phyloP scores from a whole-genome alignment of 2,888 invertebrate genomes.

The Ectemnius lituratus region DNA sequence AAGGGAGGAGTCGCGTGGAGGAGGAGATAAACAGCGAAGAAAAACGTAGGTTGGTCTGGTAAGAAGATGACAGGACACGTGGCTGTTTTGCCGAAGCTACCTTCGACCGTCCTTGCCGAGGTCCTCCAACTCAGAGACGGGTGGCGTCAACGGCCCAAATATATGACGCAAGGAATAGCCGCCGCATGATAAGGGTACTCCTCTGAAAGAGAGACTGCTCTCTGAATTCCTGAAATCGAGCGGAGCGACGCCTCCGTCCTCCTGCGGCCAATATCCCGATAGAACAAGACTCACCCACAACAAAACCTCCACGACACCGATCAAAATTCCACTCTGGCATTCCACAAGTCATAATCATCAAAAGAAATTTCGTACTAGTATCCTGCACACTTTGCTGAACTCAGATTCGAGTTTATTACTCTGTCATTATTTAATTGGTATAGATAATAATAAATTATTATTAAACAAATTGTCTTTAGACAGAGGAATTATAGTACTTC shows the following conservation, averaged over 20 bases:
- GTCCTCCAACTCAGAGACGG: conserved; percentile 65
- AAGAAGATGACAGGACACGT: conserved; percentile 32
- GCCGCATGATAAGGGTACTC: conserved; percentile 44
- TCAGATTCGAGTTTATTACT: no score
- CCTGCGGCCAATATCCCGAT: conserved; percentile 15
- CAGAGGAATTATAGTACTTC: no score
- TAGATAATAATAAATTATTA: no score
- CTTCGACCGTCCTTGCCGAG: conserved; percentile 72
- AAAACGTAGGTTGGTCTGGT: conserved; percentile 7
- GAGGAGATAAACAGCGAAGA: conserved; percentile 11
- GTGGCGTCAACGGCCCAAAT: conserved; percentile 71
- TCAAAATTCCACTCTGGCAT: conserved; percentile 30
- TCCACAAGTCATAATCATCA: conserved; percentile 19
- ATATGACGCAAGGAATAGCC: conserved; percentile 70
- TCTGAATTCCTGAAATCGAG: conserved; percentile 52
- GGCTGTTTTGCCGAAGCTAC: conserved; percentile 35
- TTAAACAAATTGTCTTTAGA: no score
- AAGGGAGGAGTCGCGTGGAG: conserved; percentile 16
- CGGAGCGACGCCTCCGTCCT: conserved; percentile 9
- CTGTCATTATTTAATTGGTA: no score
- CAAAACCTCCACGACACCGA: conserved; percentile 8
- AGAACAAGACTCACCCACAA: conserved; percentile 9
- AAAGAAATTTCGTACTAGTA: conserved; percentile 15
- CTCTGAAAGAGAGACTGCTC: conserved; percentile 37
- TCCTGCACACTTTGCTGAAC: conserved; percentile 6